Conservation (phyloP, 2,113 vertebrate species). For the Emydocephalus ijimae region DNA sequence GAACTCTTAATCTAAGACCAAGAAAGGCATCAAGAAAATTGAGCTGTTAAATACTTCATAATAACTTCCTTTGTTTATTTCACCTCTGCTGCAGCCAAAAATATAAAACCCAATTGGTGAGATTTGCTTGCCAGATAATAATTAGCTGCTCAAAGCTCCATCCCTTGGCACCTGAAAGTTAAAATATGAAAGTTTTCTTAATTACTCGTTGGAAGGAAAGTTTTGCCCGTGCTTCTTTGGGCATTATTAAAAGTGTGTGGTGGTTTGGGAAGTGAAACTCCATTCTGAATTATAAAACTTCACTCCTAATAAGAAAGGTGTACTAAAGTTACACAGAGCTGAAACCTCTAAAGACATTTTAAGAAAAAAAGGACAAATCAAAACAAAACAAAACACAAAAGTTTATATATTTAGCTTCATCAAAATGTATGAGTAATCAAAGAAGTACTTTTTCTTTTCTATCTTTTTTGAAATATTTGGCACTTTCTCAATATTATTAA, state of each 20-base stretch:
- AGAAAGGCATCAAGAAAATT: neutral
- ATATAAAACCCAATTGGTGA: neutral
- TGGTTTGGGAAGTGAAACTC: neutral
- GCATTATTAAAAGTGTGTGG: slow-evolving; percentile 13
- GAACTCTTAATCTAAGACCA: neutral
- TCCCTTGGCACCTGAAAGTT: slow-evolving; percentile 1
- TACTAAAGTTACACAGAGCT: neutral
- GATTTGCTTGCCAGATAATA: neutral
- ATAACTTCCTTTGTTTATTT: slow-evolving; percentile 14
- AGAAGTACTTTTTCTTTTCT: neutral
- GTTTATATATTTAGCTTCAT: neutral
- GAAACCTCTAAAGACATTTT: neutral
- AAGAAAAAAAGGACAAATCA: neutral
- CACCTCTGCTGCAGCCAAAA: neutral
- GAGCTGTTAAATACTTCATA: neutral
- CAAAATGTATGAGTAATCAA: neutral
- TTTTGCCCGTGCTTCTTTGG: neutral
- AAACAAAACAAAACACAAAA: neutral
- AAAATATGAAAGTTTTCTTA: slow-evolving; percentile 7
- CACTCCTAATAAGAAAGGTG: neutral
- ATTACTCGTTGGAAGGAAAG: neutral
- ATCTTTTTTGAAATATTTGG: neutral
- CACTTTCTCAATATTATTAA: neutral
- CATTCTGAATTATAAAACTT: neutral
- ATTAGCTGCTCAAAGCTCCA: neutral